These are phyloP conservation scores for Tenualosa ilisha DNA, from an alignment of 2,797 vertebrate species.

Conservation along the genomic window DNA sequence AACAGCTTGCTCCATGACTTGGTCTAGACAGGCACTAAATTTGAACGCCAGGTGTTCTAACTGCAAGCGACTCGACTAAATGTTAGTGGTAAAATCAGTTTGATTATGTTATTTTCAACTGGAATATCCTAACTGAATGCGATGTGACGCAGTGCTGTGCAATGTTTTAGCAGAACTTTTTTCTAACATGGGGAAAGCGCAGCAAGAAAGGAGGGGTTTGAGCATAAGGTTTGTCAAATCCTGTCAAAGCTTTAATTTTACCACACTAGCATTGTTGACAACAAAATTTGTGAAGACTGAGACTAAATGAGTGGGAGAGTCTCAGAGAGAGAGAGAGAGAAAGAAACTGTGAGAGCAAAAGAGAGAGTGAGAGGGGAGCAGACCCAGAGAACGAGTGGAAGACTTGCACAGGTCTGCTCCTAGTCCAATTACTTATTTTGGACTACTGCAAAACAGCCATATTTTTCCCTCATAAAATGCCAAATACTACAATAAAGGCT, in stretches of 20 bases:
- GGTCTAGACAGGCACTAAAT: too few relatives aligned
- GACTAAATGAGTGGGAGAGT: neutral
- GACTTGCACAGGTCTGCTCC: neutral
- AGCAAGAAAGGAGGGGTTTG: too few relatives aligned
- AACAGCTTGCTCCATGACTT: too few relatives aligned
- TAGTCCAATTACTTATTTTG: neutral
- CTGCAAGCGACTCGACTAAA: too few relatives aligned
- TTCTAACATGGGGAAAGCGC: neutral
- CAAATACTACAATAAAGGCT: neutral
- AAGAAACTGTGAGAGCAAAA: neutral
- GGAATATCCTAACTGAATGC: too few relatives aligned
- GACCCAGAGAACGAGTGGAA: neutral
- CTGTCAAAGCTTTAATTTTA: neutral
- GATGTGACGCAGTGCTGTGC: too few relatives aligned
- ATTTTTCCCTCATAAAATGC: neutral
- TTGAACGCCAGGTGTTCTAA: too few relatives aligned
- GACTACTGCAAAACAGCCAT: neutral
- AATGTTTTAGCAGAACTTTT: too few relatives aligned
- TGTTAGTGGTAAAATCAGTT: too few relatives aligned
- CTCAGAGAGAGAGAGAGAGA: neutral
- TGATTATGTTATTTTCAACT: too few relatives aligned
- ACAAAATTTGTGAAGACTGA: neutral
- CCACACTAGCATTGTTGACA: too few relatives aligned
- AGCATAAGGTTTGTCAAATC: neutral
- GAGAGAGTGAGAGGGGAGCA: neutral